Evolutionary conservation across 1,140 invertebrate species (phyloP), one percentile per base, ranked within the genome.

Genomic region (Apis cerana): DNA sequence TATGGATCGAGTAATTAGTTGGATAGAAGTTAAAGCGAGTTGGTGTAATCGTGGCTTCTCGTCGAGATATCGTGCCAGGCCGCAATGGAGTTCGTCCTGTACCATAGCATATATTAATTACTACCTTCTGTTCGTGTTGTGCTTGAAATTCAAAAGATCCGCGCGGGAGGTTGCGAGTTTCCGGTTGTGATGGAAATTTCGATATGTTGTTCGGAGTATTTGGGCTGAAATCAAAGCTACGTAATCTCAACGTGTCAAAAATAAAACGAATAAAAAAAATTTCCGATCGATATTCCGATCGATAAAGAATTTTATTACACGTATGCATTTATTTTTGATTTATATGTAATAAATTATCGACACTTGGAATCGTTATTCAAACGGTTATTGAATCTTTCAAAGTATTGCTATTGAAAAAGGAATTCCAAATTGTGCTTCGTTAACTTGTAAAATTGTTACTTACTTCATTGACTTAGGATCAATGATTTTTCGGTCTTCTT

Each of bases 1-100:
- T 87, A 87, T 87, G 86, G 77, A 84, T 78, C 70, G 76, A 74
- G 62, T 86, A 86, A 87, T 87, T 80, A 80, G 70, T 80, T 65
- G 74, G 58, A 71, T 76, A 76, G 85, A 84, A 84, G 85, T 87
- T 87, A 72, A 77, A 87, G 81, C 50, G 69, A 87, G 85, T 87
- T 68, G 68, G 61, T 64, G 70, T 72, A 80, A 84, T 83, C 84
- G 76, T 50, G 21, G 19, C 59, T 64, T 69, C 65, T 84, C 68
- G 72, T 72, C 54, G 7, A n/a, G 69, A 62, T 65, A 84, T 84
- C 72, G 82, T 62, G 68, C 71, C 65, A 80, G 52, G 23, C 61
- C 56, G 50, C 79, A 69, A 84, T 87, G 59, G 68, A 84, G 68
- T 84, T 33, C 61, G 71, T 76, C 58, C 27, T 59, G 19, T 43